Evolutionary conservation across 2,888 invertebrate genomes (phyloP), one percentile per base, ranked within the genome.

Genomic region (Acrobeloides nanus): DNA sequence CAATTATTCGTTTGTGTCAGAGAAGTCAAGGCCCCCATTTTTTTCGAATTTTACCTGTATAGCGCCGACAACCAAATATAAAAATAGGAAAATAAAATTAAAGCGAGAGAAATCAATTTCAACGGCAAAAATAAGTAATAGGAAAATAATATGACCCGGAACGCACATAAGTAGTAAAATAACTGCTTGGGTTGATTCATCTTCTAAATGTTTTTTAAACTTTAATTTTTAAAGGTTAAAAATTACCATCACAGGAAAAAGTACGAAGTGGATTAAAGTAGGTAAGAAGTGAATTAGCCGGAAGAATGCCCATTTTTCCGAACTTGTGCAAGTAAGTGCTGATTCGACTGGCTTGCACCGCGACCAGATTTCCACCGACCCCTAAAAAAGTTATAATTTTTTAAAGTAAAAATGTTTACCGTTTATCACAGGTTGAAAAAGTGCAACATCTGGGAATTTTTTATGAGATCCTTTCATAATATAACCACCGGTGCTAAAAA

Each of bases 361-460:
- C 63, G 7, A 58, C 59, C 34, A 67, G 45, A 34, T 69, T 69
- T 4, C 69, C 69, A 10, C 69, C 69, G 20, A 68, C 56, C 4
- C 65, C 61, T 61, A 38, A 40, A 51, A 23, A n/a, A 7, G 20
- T 31, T 23, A n/a, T 24, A 8, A 15, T 47, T 5, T 24, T 10
- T 15, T 17, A 21, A 7, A 29, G 17, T 2, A 8, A 6, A 15
- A 7, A 17, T 20, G 21, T 26, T 20, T 12, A 53, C 66, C 69
- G 38, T 69, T 69, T 24, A 69, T 56, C 12, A 69, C 53, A 6
- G 67, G 66, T 43, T 69, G 68, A 42, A 67, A 67, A 18, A 63
- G 56, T 20, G 66, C 62, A 7, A 69, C 52, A 12, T 59, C 57
- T 6, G 62, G 59, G 50, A 59, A 66, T 2, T 43, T 17, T 12